Conservation (phyloP, 2,113 vertebrate genomes). For the Tinamus guttatus region DNA sequence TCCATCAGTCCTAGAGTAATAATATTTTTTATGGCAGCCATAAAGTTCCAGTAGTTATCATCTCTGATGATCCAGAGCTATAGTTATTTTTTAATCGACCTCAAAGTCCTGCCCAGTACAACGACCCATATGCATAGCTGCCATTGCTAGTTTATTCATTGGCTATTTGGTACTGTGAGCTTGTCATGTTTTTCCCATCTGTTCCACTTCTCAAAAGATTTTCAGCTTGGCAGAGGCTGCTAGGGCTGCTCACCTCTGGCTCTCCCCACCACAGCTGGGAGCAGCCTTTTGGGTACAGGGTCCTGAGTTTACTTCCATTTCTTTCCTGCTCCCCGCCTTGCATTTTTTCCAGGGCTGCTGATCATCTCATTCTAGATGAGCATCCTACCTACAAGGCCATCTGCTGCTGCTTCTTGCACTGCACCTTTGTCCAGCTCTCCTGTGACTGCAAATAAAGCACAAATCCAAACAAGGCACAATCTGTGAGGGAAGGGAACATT, state of each 20-base stretch:
- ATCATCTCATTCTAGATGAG: not conserved
- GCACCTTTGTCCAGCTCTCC: not conserved
- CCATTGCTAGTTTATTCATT: not conserved
- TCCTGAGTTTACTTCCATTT: not conserved
- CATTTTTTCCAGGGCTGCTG: not conserved
- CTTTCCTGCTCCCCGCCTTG: not conserved
- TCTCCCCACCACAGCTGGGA: not conserved
- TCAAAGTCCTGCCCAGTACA: not conserved
- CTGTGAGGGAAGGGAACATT: not conserved
- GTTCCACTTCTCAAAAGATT: not conserved
- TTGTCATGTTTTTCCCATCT: not conserved
- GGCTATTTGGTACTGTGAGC: not conserved
- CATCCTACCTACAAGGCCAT: not conserved
- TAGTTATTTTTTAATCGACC: not conserved
- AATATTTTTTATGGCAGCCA: not conserved
- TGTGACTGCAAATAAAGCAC: too few relatives aligned
- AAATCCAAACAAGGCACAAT: not conserved
- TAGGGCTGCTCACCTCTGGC: fast-evolving
- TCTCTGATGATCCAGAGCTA: not conserved
- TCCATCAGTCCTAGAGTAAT: not conserved
- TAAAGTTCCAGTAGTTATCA: not conserved
- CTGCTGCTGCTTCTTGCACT: not conserved
- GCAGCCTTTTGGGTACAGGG: fast-evolving
- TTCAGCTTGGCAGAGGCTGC: not conserved
- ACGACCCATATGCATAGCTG: not conserved